Percentiles rank a stretch among this genome's conserved stretches.
Evolutionary conservation across 2,797 vertebrate genomes (phyloP).

Genomic region (Danio tinwini): DNA sequence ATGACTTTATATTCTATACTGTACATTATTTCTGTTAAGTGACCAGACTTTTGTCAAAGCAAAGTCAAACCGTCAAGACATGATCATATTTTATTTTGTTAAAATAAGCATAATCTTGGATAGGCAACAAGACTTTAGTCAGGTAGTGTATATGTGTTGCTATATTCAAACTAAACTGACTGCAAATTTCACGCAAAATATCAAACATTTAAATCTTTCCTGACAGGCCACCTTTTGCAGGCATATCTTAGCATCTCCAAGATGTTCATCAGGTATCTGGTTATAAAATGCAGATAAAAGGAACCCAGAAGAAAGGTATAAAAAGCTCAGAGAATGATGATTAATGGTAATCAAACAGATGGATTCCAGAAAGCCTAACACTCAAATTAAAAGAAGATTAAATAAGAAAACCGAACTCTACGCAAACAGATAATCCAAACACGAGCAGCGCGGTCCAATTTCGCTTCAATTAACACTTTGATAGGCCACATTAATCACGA

Average conservation of each 20-base stretch:
- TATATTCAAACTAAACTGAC: neutral
- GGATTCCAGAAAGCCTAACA: constrained; percentile 1
- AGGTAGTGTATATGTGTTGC: too few relatives aligned
- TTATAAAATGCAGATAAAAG: neutral
- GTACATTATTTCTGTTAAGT: too few relatives aligned
- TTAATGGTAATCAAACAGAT: constrained; percentile 31
- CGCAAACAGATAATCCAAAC: constrained; percentile 39
- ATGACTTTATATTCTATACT: too few relatives aligned
- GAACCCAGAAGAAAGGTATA: neutral
- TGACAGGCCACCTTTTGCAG: neutral
- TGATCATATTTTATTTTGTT: too few relatives aligned
- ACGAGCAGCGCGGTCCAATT: constrained; percentile 44
- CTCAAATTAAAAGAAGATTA: constrained; percentile 42
- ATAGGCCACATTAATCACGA: constrained; percentile 66
- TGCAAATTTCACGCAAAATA: neutral
- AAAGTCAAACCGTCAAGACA: too few relatives aligned
- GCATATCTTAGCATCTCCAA: neutral
- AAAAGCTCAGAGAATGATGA: neutral
- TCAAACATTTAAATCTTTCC: neutral
- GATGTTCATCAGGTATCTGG: neutral
- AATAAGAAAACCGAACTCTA: constrained; percentile 42
- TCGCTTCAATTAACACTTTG: constrained; percentile 62
- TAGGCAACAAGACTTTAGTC: too few relatives aligned
- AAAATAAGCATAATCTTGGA: too few relatives aligned
- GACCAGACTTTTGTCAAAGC: too few relatives aligned